These are phyloP conservation scores for Scyliorhinus canicula DNA, from an alignment of 2,797 vertebrate species.

Conservation along the genomic window DNA sequence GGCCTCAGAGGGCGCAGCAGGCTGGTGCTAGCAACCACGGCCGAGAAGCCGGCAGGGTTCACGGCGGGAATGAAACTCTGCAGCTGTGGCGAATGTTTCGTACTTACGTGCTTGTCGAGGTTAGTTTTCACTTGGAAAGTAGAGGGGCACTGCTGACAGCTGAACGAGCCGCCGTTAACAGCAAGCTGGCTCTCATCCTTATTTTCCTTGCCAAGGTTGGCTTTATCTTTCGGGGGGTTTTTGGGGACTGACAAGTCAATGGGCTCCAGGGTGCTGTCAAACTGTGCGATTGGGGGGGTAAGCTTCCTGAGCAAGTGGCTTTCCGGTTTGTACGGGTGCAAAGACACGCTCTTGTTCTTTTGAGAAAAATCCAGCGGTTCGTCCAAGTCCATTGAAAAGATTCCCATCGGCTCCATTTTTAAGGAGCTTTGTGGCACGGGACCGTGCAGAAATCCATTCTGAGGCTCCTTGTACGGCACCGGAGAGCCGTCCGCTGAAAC, in stretches of 20 bases:
- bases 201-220: conserved; percentile 48
- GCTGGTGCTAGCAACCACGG: conserved; percentile 57
- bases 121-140: conserved; percentile 49
- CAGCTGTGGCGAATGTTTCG: conserved; percentile 56
- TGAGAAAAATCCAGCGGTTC: conserved; percentile 86
- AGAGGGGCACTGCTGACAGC: conserved; percentile 48
- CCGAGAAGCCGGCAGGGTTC: conserved; percentile 59
- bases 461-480: conserved; percentile 57
- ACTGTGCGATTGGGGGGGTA: conserved; percentile 51
- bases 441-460: conserved; percentile 60
- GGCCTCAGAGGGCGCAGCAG: conserved; percentile 70
- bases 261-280: conserved; percentile 73
- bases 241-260: conserved; percentile 83
- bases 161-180: conserved; percentile 45
- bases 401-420: conserved; percentile 71
- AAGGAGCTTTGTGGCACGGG: conserved; percentile 54
- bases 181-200: conserved; percentile 56
- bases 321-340: conserved; percentile 75
- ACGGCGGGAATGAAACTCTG: conserved; percentile 62
- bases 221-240: conserved; percentile 59
- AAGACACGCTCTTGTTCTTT: conserved; percentile 57
- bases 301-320: conserved; percentile 45
- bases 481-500: conserved; percentile 51
- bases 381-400: conserved; percentile 62
- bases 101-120: conserved; percentile 52